Conservation (phyloP, 2,888 invertebrate species). For the Helobdella robusta region DNA sequence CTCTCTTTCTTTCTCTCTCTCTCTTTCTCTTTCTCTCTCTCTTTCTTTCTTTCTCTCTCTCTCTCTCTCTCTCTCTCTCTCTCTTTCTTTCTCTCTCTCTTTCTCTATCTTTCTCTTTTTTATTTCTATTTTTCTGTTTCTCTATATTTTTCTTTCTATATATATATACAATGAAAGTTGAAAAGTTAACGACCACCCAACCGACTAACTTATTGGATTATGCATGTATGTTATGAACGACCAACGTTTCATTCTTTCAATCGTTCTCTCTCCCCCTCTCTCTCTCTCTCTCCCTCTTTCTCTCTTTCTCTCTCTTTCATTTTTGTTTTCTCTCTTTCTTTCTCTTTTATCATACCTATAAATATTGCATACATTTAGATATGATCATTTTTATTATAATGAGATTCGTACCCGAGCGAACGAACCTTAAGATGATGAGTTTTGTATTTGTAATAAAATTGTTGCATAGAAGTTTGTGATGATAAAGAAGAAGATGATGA, state of each 20-base stretch:
- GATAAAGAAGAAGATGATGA: no score
- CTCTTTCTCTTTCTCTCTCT: constrained; percentile 24
- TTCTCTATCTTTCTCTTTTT: constrained; percentile 5
- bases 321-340: background rate
- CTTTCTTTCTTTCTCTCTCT: constrained; percentile 22
- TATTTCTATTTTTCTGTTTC: background rate
- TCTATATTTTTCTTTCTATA: background rate
- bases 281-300: background rate
- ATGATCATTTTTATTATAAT: no score
- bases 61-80: constrained; percentile 16
- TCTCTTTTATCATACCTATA: no score
- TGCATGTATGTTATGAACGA: no score
- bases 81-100: constrained; percentile 16
- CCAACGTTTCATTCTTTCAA: background rate
- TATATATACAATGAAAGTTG: background rate
- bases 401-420: no score
- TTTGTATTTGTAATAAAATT: no score
- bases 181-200: background rate
- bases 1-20: constrained; percentile 17
- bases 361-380: no score
- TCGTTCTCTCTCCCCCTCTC: constrained; percentile 6
- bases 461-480: no score
- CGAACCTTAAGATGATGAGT: no score
- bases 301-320: background rate
- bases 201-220: no score